A percentile compares a stretch with the other conserved stretches of the same genome.
Conservation (phyloP, 2,888 invertebrate genomes). For the Rhyacophila evoluta region DNA sequence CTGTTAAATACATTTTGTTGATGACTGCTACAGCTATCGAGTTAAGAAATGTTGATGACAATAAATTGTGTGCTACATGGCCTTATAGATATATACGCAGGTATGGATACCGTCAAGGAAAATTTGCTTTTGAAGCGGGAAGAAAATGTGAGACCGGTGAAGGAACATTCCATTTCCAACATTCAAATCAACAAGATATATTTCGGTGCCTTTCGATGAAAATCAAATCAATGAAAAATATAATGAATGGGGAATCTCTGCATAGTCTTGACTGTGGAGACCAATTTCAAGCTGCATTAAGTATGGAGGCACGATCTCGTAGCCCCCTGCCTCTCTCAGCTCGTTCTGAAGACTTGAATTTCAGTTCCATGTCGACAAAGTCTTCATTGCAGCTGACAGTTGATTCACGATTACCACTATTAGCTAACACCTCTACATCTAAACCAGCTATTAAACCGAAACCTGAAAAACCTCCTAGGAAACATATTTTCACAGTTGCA, state of each 20-base stretch:
- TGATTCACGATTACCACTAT: conserved; percentile 62
- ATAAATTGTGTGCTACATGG: conserved; percentile 80
- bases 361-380: conserved; percentile 63
- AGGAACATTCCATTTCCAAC: conserved; percentile 84
- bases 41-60: conserved; percentile 75
- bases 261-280: conserved; percentile 77
- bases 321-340: conserved; percentile 81
- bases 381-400: conserved; percentile 63
- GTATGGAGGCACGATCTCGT: conserved; percentile 84
- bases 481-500: conserved; percentile 61
- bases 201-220: conserved; percentile 84
- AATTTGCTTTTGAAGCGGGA: conserved; percentile 90
- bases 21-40: conserved; percentile 83
- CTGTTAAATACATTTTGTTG: conserved; percentile 78
- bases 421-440: conserved; percentile 62
- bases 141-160: conserved; percentile 89
- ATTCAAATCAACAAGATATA: conserved; percentile 85
- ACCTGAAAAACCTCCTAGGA: conserved; percentile 74
- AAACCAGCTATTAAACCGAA: conserved; percentile 74
- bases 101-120: conserved; percentile 88
- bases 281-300: conserved; percentile 79
- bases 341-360: conserved; percentile 66
- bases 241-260: conserved; percentile 77
- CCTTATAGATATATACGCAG: conserved; percentile 86
- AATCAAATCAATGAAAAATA: conserved; percentile 90